Conservation (phyloP, 2,888 invertebrate species). For the Acanthosepion pharaonis region DNA sequence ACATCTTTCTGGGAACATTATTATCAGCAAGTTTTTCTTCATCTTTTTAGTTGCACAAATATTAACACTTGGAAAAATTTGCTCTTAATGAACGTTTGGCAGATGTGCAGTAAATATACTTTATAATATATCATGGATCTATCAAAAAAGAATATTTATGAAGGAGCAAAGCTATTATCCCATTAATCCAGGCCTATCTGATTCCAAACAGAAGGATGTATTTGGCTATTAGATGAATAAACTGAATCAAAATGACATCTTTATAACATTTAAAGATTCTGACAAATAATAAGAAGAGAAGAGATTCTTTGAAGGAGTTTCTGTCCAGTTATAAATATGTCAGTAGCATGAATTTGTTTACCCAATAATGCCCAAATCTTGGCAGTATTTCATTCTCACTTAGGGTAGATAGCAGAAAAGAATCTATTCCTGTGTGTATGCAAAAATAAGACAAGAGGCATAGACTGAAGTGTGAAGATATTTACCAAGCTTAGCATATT, state of each 20-base stretch:
- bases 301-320: background rate
- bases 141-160: background rate
- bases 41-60: too few species aligned
- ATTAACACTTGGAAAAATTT: background rate
- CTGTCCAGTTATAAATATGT: background rate
- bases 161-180: background rate
- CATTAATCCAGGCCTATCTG: background rate
- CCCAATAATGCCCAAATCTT: background rate
- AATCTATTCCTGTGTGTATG: too few species aligned
- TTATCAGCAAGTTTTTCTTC: too few species aligned
- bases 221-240: background rate
- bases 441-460: background rate
- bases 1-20: too few species aligned
- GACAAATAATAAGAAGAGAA: background rate
- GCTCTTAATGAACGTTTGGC: background rate
- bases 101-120: background rate
- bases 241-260: background rate
- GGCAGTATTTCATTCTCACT: background rate
- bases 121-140: background rate
- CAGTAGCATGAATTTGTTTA: background rate
- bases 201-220: too few species aligned
- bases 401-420: background rate
- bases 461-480: too few species aligned
- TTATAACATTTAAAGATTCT: background rate
- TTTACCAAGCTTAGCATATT: too few species aligned